These are phyloP conservation scores for Smutsia gigantea DNA, from an alignment of 2,797 vertebrate species.

Conservation along the genomic window DNA sequence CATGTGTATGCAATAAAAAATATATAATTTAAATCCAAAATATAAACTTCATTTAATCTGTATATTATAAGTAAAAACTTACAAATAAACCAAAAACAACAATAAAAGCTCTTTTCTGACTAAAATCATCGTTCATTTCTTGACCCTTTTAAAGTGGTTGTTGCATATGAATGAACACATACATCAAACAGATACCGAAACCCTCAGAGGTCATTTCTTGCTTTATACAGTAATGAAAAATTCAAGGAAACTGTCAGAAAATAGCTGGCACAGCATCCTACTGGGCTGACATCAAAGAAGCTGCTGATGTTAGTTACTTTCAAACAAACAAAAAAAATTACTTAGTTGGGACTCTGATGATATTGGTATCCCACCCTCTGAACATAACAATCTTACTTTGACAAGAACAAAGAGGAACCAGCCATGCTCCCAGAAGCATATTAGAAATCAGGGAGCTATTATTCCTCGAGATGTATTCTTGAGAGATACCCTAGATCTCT, in stretches of 20 bases:
- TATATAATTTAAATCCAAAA: conserved; percentile 48
- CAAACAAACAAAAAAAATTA: conserved; percentile 37
- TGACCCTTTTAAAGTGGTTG: conserved; percentile 42
- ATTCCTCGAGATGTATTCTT: not conserved
- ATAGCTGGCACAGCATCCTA: conserved; percentile 53
- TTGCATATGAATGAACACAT: not conserved
- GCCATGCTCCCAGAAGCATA: not conserved
- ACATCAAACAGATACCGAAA: conserved; percentile 50
- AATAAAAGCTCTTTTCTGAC: not conserved
- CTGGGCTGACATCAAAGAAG: conserved; percentile 64
- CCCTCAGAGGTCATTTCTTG: conserved; percentile 18
- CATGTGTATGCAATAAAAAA: conserved; percentile 9
- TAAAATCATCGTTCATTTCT: not conserved
- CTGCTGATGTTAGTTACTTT: conserved; percentile 60
- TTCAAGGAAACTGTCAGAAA: conserved; percentile 70
- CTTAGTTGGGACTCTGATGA: not conserved
- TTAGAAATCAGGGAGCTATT: not conserved
- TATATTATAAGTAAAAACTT: not conserved
- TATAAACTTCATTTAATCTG: conserved; percentile 33
- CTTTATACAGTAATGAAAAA: conserved; percentile 42
- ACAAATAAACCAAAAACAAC: not conserved
- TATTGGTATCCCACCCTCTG: conserved; percentile 6
- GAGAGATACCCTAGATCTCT: not conserved
- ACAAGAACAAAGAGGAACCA: conserved; percentile 42
- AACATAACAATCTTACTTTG: conserved; percentile 40